A percentile compares a stretch with the other conserved stretches of the same genome.
phyloP scores from a whole-genome alignment of 64 coral and sea anemone species.

The Actinia equina region DNA sequence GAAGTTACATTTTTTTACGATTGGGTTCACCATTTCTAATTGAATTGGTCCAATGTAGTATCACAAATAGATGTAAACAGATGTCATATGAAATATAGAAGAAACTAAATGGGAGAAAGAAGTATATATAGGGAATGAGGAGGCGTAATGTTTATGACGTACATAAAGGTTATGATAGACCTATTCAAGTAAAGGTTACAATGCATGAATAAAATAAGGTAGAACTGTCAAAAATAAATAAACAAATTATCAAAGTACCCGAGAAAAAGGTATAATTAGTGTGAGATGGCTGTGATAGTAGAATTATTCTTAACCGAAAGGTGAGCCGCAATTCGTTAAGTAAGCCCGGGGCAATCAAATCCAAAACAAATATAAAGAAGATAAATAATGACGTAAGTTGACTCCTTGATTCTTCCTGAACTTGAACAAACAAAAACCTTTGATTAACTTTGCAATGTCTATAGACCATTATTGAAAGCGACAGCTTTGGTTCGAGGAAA shows the following conservation, averaged over 20 bases:
- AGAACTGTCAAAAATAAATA: neutral
- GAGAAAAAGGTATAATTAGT: neutral
- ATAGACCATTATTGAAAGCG: neutral
- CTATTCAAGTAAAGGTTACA: neutral
- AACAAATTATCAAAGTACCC: neutral
- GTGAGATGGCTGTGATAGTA: neutral
- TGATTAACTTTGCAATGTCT: neutral
- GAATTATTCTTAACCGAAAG: neutral
- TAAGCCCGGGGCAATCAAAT: neutral
- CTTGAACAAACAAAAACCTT: neutral
- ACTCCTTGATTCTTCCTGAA: neutral
- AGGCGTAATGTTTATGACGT: neutral
- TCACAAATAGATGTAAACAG: neutral
- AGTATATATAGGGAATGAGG: neutral
- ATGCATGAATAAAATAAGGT: neutral
- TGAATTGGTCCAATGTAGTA: neutral
- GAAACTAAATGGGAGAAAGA: too few relatives aligned
- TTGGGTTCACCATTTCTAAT: neutral
- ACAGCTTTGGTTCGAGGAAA: neutral
- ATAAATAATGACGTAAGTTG: neutral
- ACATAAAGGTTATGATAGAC: neutral
- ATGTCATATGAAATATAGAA: too few relatives aligned
- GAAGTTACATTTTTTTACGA: neutral
- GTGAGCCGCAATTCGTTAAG: neutral
- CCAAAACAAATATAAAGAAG: neutral